Evolutionary conservation across 1,140 invertebrate genomes (phyloP), one percentile per base, ranked within the genome.

Genomic region (Drosophila takahashii): DNA sequence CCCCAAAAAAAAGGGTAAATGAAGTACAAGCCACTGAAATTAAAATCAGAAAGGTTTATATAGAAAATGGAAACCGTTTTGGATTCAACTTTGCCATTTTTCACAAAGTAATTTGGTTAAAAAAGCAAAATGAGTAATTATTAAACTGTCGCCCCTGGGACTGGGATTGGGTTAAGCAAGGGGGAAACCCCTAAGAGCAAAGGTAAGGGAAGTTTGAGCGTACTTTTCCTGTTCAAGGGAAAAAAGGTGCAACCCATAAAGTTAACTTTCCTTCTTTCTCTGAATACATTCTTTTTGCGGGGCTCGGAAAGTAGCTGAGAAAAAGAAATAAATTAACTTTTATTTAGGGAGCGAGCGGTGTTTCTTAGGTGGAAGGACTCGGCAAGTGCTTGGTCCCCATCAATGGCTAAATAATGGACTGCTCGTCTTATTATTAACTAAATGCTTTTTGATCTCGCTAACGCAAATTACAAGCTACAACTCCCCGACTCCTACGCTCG

Each of bases 361-460:
- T 64, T 51, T 64, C 51, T 73, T 26, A 22, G 57, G 22, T 34
- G 58, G 60, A 22, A 26, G 37, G 34, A 50, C 42, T 39, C 22
- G 13, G n/a, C 48, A 47, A 59, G 34, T 50, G 60, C 36, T 41
- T 37, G 36, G 34, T 32, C 15, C 32, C 41, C 73, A 66, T 69
- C 81, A 85, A 81, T 85, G 84, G 74, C 56, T 67, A 69, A 81
- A 79, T 86, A 86, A 86, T 86, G 75, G 69, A 86, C 78, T 76
- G 72, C 51, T 60, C 47, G 60, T 60, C 60, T 52, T 60, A 48
- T 81, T 81, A 86, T 87, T 78, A 86, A 86, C 74, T 87, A 69
- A 75, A 81, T 48, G 64, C 74, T 75, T 86, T 86, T 86, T 86
- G 81, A 86, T 87, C 81, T 81, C 62, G 32, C 60, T 11, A 66